Evolutionary conservation across 2,888 invertebrate species (phyloP).

Genomic region (Plagiodera versicolora): DNA sequence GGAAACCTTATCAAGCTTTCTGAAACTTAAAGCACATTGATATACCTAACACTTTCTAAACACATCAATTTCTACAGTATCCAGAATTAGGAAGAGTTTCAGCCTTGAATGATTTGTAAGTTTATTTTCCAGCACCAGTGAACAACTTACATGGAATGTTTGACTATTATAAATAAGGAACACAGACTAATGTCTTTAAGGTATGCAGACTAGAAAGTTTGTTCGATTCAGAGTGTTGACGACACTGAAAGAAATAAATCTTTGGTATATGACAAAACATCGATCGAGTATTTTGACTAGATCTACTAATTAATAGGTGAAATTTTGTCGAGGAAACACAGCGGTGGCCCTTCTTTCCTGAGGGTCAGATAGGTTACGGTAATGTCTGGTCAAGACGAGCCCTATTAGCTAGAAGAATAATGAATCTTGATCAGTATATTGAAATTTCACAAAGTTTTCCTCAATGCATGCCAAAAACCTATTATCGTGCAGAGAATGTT

Average conservation of each 20-base stretch:
- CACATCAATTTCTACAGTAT: neutral
- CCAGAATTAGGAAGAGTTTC: neutral
- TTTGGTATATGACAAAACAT: conserved; percentile 41
- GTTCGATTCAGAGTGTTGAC: conserved; percentile 3
- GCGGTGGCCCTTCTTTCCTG: conserved; percentile 73
- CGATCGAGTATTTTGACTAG: conserved; percentile 36
- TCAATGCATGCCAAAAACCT: neutral
- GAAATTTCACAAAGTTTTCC: no score
- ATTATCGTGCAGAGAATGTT: neutral
- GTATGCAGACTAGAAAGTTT: conserved; percentile 11
- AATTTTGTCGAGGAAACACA: conserved; percentile 64
- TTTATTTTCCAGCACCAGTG: neutral
- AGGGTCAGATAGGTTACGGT: conserved; percentile 79
- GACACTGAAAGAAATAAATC: conserved; percentile 17
- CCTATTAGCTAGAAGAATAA: conserved; percentile 70
- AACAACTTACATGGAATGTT: neutral
- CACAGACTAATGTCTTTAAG: neutral
- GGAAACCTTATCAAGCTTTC: neutral
- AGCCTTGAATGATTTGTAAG: neutral
- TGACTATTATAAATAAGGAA: neutral
- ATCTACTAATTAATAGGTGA: conserved; percentile 47
- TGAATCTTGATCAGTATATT: neutral
- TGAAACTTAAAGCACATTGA: neutral
- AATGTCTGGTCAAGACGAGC: conserved; percentile 76
- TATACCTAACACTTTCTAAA: no score